These are phyloP conservation scores for Muntiacus reevesi DNA, from an alignment of 2,113 vertebrate species.

Conservation along the genomic window DNA sequence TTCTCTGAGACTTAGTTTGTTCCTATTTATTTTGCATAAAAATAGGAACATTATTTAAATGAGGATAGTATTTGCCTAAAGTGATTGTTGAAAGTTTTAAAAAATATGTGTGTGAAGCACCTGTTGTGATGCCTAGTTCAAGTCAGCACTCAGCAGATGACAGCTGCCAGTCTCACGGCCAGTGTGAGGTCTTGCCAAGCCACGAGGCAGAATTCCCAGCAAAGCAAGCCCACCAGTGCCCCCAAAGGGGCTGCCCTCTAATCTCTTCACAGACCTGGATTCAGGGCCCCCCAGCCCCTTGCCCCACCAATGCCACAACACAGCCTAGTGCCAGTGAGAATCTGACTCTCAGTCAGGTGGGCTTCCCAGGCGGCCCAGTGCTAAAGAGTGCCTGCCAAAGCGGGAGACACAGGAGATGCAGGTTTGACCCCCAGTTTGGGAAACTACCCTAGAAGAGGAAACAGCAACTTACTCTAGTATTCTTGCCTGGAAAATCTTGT, in stretches of 20 bases:
- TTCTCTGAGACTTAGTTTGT: background rate
- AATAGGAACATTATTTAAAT: background rate
- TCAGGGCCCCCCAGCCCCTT: background rate
- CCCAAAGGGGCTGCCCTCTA: background rate
- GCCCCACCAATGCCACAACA: background rate
- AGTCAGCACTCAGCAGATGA: background rate
- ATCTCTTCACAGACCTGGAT: background rate
- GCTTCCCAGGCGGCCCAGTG: background rate
- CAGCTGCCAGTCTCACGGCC: background rate
- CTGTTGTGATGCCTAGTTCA: background rate
- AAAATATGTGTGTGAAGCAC: background rate
- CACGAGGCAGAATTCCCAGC: background rate
- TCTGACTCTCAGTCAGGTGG: background rate
- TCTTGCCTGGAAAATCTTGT: background rate
- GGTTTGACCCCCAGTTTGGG: background rate
- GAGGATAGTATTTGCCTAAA: background rate
- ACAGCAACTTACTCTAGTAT: background rate
- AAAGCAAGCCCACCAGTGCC: background rate
- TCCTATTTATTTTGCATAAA: background rate
- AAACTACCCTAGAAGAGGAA: background rate
- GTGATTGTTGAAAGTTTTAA: background rate
- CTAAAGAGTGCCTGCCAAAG: background rate
- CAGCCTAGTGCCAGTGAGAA: background rate
- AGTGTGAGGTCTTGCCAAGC: background rate
- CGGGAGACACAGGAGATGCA: background rate